Evolutionary conservation across 2,888 invertebrate genomes (phyloP).

Genomic region (Meandrusa payeni): DNA sequence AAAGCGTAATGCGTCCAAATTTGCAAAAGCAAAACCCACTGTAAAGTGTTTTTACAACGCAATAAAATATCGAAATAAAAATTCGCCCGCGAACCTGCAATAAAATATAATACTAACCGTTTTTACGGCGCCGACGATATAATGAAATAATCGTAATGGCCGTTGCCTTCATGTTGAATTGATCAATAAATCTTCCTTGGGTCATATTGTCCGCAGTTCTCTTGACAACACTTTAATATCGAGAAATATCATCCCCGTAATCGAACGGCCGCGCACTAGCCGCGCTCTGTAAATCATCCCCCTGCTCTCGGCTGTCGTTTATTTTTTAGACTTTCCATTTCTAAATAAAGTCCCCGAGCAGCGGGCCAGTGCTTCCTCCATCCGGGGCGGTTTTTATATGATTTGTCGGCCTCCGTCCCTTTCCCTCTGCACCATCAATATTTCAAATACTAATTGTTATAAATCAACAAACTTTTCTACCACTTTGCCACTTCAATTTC

Average conservation of each 20-base stretch:
- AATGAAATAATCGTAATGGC: conserved; percentile 80
- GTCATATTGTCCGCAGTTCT: conserved; percentile 79
- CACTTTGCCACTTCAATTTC: conserved; percentile 63
- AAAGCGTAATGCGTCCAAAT: conserved; percentile 43
- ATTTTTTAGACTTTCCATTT: conserved; percentile 81
- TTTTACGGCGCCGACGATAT: conserved; percentile 79
- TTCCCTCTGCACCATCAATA: conserved; percentile 80
- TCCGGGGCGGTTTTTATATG: conserved; percentile 78
- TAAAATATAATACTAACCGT: conserved; percentile 78
- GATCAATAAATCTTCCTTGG: conserved; percentile 77
- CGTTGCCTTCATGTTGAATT: conserved; percentile 74
- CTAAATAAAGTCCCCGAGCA: conserved; percentile 78
- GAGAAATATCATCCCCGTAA: conserved; percentile 79
- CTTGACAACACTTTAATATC: conserved; percentile 80
- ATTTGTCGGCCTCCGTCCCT: conserved; percentile 77
- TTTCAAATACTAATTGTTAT: conserved; percentile 81
- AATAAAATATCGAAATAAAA: conserved; percentile 79
- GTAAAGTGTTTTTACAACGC: conserved; percentile 64
- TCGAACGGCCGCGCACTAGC: conserved; percentile 69
- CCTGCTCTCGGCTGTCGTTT: conserved; percentile 68
- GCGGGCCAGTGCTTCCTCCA: conserved; percentile 76
- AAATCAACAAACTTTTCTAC: conserved; percentile 70
- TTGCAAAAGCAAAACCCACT: conserved; percentile 47
- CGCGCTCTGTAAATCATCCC: conserved; percentile 71
- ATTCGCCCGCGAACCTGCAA: conserved; percentile 63